phyloP scores from a whole-genome alignment of 1,140 invertebrate species.

The Wiebesia pumilae region DNA sequence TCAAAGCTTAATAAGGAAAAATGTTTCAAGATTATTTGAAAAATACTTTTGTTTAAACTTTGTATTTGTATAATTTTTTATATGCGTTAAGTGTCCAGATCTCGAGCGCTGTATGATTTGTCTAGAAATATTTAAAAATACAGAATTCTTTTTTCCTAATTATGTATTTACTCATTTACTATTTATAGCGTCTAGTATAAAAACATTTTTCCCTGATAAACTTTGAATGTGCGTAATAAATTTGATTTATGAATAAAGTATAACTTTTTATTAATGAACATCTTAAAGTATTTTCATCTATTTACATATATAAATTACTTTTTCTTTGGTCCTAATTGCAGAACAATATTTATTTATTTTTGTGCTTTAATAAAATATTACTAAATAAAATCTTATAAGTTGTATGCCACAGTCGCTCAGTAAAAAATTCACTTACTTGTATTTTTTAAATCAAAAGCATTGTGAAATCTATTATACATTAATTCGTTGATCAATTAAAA shows the following conservation, averaged over 20 bases:
- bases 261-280: constrained; percentile 13
- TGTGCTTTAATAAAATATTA: too few species aligned
- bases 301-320: background rate
- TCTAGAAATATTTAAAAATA: background rate
- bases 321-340: too few species aligned
- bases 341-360: too few species aligned
- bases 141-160: constrained; percentile 22
- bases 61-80: background rate
- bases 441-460: too few species aligned
- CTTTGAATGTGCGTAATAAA: constrained; percentile 25
- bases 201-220: constrained; percentile 26
- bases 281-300: constrained; percentile 18
- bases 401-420: too few species aligned
- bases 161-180: background rate
- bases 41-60: constrained; percentile 10
- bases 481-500: background rate
- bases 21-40: background rate
- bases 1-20: constrained; percentile 36
- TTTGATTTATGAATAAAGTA: background rate
- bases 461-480: background rate
- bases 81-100: background rate
- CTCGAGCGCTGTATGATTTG: background rate
- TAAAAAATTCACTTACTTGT: too few species aligned
- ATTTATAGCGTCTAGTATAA: background rate
- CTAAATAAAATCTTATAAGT: too few species aligned